Evolutionary conservation across 2,113 vertebrate species (phyloP).

Genomic region (Corvus cornix): DNA sequence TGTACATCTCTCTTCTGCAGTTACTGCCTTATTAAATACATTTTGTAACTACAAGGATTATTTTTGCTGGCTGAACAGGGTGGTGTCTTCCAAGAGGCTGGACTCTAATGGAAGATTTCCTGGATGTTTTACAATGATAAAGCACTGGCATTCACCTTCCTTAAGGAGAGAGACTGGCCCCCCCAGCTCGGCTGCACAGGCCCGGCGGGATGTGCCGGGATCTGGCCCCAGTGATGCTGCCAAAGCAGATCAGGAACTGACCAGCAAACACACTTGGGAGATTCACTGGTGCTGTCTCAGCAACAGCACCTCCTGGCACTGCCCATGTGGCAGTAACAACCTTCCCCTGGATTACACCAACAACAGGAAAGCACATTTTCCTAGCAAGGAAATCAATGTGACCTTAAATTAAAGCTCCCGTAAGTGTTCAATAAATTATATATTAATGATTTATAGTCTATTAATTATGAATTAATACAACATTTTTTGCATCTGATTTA

Average conservation of each 20-base stretch:
- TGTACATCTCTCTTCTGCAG: background rate
- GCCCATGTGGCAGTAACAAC: background rate
- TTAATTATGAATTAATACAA: constrained; percentile 49
- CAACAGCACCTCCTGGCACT: background rate
- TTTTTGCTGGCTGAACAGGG: background rate
- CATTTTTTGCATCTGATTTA: background rate
- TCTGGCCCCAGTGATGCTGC: background rate
- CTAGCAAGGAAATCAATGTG: background rate
- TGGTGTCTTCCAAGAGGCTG: background rate
- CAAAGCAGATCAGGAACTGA: background rate
- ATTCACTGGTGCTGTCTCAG: background rate
- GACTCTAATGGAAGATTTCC: background rate
- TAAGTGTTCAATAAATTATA: background rate
- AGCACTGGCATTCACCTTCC: background rate
- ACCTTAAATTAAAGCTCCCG: background rate
- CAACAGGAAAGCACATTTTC: background rate
- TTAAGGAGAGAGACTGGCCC: background rate
- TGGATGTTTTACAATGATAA: background rate
- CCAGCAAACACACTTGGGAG: background rate
- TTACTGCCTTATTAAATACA: background rate
- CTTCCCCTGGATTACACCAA: background rate
- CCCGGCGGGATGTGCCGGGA: background rate
- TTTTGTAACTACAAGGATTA: background rate
- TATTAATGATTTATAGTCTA: constrained; percentile 1
- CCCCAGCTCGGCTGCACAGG: background rate